Base-by-base conservation (phyloP, 2,888 invertebrate species). In the Ametastegia equiseti region DNA sequence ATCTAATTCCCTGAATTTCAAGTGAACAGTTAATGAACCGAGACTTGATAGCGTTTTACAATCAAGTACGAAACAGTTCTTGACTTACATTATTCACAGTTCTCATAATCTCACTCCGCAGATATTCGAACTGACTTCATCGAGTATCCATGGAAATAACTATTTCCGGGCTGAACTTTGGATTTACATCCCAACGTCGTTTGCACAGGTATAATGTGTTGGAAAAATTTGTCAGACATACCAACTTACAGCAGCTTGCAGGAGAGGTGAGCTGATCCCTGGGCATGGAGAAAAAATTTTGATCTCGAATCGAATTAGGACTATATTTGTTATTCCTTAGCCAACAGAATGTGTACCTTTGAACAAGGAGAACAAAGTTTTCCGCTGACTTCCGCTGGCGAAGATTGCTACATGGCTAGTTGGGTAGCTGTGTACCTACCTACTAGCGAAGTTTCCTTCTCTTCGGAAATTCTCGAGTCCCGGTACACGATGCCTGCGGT, bases 401-500 rank as follows among this genome's bases (percentile, higher is more conserved):
- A 23, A 75, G 50, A 75, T 75, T 75, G 71, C 71, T 71, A 42
- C 71, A 23, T 71, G 47, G 15, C n/a, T 45, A 71, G 30, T 23
- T 27, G 27, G 13, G 71, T 42, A 45, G 71, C 23, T 13, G 54
- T 15, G 75, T 54, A n/a, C 33, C 15, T 36, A n/a, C 9, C 36
- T 67, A 50, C 50, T 78, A 60, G 78, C 23, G 42, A 63, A 78
- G 60, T 63, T 60, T 78, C 63, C 75, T 42, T 27, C 42, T 78
- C 78, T 27, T n/a, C 33, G 78, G 63, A 78, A n/a, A 60, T 78
- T 78, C 50, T 19, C 2, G 13, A 42, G 78, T 47, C 30, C 60
- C 42, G 15, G n/a, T 15, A 7, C 57, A 47, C 9, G 39, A 63
- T 75, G 50, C 75, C 75, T 75, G 75, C 54, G 75, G 75, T 75